Base-by-base conservation (phyloP, 2,888 invertebrate species). In the Latheticus oryzae region DNA sequence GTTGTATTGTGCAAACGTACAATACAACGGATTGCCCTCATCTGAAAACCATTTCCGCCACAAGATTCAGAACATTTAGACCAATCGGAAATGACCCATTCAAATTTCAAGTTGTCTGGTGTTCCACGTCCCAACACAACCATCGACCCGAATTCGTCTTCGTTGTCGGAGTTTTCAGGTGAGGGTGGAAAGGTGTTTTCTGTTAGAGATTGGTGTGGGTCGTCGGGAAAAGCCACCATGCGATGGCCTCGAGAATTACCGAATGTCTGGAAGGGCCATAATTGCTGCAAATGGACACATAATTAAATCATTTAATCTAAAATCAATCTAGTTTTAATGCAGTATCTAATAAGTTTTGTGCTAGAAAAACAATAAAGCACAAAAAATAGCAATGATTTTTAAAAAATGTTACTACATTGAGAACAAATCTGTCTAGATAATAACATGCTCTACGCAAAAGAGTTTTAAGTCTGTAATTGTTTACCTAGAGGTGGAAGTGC, bases 31-130 rank as follows among this genome's bases (percentile, higher is more conserved):
- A 86, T 87, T 43, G 85, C 86, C 66, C 89, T 84, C 74, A 87
- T 86, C 83, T 88, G 83, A 61, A 83, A 82, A 1, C 93, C 94
- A 48, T 84, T 84, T 28, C 88, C 88, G 0, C 92, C 92, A 70
- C 95, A 96, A 0, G 87, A 86, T 63, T 90, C 88, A 1, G 90
- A 91, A 75, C 96, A 96, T 7, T 86, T 83, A 0, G 93, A 90
- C 96, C 96, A 97, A 5, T 89, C 87, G 0, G 90, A 88, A 5
- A 89, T 85, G 72, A 85, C 83, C 94, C 94, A 95, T 64, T 87
- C 86, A 75, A 90, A 93, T 67, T 86, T 80, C 63, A 87, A 71
- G 69, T 82, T 79, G 33, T 79, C 77, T 3, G 76, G 76, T 3
- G 70, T 66, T 56, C 78, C 80, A 67, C 77, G 78, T 2, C 78